Evolutionary conservation across 2,888 invertebrate species (phyloP), one percentile per base, ranked within the genome.

Genomic region (Danaus chrysippus): DNA sequence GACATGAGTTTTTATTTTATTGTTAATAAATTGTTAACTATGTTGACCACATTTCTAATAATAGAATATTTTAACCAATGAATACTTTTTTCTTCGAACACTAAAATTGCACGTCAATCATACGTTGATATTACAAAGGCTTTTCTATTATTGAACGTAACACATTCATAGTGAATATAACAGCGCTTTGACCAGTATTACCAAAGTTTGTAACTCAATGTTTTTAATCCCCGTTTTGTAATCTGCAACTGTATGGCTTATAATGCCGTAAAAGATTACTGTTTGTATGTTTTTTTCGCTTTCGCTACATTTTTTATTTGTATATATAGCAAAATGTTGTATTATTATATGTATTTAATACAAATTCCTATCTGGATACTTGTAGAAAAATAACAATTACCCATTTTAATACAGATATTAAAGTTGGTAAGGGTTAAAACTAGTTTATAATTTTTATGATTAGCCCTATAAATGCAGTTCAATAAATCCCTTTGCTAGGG

Each of bases 401-500:
- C 10, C 49, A 17, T 17, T 17, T 15, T 17, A 49, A 17, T 17
- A 0, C 2, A 10, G 17, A 17, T 17, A 49, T 17, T 10, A 49
- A 49, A 49, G 49, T 49, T 49, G 49, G 71, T 71, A 69, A 52
- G 56, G 43, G 57, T 57, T 59, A 58, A 62, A 63, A 63, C 59
- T 59, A 62, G 60, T 67, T 34, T 65, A 59, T 49, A 58, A 64
- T 67, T 65, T 65, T 63, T 62, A 68, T 65, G 70, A 70, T 72
- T 68, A 71, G 69, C 65, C 58, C 56, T 69, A 67, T 67, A 66
- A 63, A 66, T 62, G 64, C 56, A 63, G 64, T 66, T 63, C 64
- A 59, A 64, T 59, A 56, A 66, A 68, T 68, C 62, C 67, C 68
- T 49, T 75, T 75, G 77, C 70, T 73, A 81, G 82, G 83, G 82